Evolutionary conservation across 1,140 invertebrate species (phyloP).

Genomic region (Drosophila bipectinata): DNA sequence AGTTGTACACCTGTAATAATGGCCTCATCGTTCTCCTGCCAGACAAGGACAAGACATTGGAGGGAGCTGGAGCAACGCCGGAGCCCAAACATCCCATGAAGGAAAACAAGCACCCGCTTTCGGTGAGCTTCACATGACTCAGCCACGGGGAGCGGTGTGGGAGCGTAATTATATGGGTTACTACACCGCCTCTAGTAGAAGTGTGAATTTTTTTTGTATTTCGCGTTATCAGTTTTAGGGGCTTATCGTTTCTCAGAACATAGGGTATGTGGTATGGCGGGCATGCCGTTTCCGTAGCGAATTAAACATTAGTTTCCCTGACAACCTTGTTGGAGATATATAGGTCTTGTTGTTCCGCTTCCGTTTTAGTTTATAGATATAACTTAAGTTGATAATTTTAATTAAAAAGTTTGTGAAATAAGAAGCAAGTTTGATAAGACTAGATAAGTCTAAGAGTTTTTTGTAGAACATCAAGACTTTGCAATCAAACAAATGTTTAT

Average conservation of each 20-base stretch:
- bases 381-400: too few species aligned
- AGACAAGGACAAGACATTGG: slow-evolving; percentile 10
- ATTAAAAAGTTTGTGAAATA: too few species aligned
- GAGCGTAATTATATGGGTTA: not conserved
- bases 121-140: slow-evolving; percentile 60
- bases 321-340: not conserved
- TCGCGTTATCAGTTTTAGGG: slow-evolving; percentile 35
- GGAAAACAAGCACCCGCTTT: slow-evolving; percentile 63
- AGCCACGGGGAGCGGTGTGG: not conserved
- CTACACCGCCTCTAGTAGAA: not conserved
- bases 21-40: slow-evolving; percentile 44
- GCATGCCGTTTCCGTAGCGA: not conserved
- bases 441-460: too few species aligned
- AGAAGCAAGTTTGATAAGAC: too few species aligned
- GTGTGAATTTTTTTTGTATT: not conserved
- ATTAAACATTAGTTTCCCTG: not conserved
- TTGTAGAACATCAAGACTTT: too few species aligned
- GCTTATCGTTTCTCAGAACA: slow-evolving; percentile 17
- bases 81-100: slow-evolving; percentile 46
- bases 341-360: not conserved
- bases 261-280: not conserved
- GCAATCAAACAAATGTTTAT: too few species aligned
- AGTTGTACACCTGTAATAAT: slow-evolving; percentile 47
- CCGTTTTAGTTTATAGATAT: too few species aligned
- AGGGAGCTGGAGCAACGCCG: not conserved